Evolutionary conservation across 92 coral and sea anemone species (phyloP).

Genomic region (Siderastrea radians): DNA sequence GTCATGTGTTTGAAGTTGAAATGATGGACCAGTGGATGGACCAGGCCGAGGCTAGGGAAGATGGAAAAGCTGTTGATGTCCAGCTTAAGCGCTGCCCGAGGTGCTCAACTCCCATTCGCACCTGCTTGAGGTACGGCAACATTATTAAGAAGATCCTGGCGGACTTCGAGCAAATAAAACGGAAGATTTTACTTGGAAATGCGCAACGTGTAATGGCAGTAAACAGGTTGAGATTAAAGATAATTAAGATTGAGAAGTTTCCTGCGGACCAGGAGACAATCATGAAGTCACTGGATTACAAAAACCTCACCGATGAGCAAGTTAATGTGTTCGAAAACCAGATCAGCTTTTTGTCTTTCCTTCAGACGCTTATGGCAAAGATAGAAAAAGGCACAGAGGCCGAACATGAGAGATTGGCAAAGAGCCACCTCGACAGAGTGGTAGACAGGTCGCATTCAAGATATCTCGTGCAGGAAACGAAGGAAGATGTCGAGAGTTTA

Average conservation of each 20-base stretch:
- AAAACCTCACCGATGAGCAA: conserved; percentile 63
- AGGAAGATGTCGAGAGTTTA: not conserved
- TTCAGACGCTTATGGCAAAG: conserved; percentile 31
- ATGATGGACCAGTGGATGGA: too few relatives aligned
- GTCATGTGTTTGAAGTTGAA: too few relatives aligned
- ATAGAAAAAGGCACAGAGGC: conserved; percentile 18
- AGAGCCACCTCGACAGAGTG: too few relatives aligned
- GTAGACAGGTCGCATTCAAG: not conserved
- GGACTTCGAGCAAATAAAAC: too few relatives aligned
- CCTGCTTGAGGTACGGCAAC: too few relatives aligned
- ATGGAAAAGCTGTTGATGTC: too few relatives aligned
- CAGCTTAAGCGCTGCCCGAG: too few relatives aligned
- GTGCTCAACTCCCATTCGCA: too few relatives aligned
- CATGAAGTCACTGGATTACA: not conserved
- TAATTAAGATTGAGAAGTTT: conserved; percentile 3
- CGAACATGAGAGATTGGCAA: not conserved
- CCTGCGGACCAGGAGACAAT: conserved; percentile 30
- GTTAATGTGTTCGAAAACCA: conserved; percentile 82
- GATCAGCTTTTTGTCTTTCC: conserved; percentile 65
- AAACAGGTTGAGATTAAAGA: not conserved
- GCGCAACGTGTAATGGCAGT: not conserved
- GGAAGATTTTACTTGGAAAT: too few relatives aligned
- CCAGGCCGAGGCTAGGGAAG: too few relatives aligned
- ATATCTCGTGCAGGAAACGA: not conserved
- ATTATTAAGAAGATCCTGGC: too few relatives aligned